Evolutionary conservation across 2,113 vertebrate species (phyloP).

Genomic region (Ophthalmolycus amberensis): DNA sequence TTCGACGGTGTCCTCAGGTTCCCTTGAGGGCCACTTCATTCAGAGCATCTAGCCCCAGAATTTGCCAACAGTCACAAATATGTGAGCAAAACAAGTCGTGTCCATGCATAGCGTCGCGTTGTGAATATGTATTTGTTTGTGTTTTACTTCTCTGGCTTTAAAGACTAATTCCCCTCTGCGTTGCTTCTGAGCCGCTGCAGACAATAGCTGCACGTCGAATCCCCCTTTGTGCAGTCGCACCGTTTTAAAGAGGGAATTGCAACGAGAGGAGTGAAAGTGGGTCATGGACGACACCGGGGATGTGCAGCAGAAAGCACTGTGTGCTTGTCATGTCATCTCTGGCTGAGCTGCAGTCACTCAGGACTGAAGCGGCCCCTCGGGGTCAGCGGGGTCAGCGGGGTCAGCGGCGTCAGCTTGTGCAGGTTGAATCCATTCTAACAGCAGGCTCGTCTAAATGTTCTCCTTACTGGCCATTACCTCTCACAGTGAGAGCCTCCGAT

Average conservation of each 20-base stretch:
- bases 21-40: neutral
- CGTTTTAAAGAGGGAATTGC: slow-evolving; percentile 66
- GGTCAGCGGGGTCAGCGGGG: neutral
- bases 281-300: slow-evolving; percentile 64
- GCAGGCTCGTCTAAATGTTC: slow-evolving; percentile 30
- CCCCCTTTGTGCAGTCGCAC: slow-evolving; percentile 35
- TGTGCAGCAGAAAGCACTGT: slow-evolving; percentile 55
- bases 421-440: slow-evolving; percentile 55
- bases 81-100: neutral
- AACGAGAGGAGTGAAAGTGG: slow-evolving; percentile 66
- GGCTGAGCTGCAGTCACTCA: slow-evolving; percentile 64
- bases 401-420: slow-evolving; percentile 28
- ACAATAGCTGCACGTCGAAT: neutral
- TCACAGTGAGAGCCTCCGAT: slow-evolving; percentile 23
- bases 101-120: neutral
- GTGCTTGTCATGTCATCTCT: slow-evolving; percentile 68
- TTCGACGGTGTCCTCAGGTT: neutral
- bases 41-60: neutral
- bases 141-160: slow-evolving; percentile 9
- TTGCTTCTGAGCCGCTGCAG: slow-evolving; percentile 9
- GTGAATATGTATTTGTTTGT: slow-evolving; percentile 24
- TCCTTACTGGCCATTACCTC: slow-evolving; percentile 34
- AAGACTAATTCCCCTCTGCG: slow-evolving; percentile 1
- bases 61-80: neutral
- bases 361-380: slow-evolving; percentile 9